Base-by-base conservation (phyloP, 92 coral and sea anemone genomes). In the Paragorgia papillata region DNA sequence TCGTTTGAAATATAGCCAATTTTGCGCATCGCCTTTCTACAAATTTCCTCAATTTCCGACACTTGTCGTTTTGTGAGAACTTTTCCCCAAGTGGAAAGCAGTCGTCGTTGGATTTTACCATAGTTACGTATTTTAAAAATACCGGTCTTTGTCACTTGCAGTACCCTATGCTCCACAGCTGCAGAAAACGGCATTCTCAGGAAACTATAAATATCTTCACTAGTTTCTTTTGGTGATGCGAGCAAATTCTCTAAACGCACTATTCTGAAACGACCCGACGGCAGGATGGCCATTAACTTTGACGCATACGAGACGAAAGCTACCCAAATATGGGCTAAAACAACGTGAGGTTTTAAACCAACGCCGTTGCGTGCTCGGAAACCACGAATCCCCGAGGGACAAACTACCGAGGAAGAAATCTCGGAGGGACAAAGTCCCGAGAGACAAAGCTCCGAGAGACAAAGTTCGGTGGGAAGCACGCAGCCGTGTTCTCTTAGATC, bases 221-320 rank as follows among this genome's bases (percentile, higher is more conserved):
- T 79, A 24, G 91, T 87, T 69, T 82, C 80, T 49, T 81, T 74
- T 18, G 97, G 90, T 57, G 82, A 81, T 7, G 60, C 74, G 12
- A 90, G 26, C n/a, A 90, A 63, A n/a, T 92, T 96, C 59, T 90
- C 97, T 21, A 92, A 82, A n/a, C 85, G 89, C 1, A 89, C 62
- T 24, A 90, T 62, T 57, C 79, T 80, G 17, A 90, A 66, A 19
- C 48, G 40, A 8, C 49, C 76, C 30, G 60, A 66, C 26, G 91
- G 86, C 4, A 85, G 70, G 46, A 33, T 46, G 44, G 71, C 78
- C 44, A 61, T 48, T 20, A 84, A 85, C 54, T 76, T 34, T 13
- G 79, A 59, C 1, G 97, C 97, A 17, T 66, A 66, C n/a, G 58
- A 51, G 26, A 17, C 58, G 19, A 51, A 51, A 3, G 58, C 58